phyloP scores from a whole-genome alignment of 2,888 invertebrate species.

The Heteropelma amictum region DNA sequence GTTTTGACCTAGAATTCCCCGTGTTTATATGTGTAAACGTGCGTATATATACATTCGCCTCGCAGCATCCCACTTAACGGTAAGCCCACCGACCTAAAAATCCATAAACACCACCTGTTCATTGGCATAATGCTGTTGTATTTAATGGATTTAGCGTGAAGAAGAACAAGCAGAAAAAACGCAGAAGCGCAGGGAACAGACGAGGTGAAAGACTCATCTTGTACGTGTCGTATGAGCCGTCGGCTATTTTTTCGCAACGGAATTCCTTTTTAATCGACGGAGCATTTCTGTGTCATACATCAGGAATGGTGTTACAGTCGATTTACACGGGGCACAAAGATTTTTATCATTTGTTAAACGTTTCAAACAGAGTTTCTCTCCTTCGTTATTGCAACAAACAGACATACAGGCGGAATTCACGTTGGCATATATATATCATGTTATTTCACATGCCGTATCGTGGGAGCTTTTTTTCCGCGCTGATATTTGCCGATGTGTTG shows the following conservation, averaged over 20 bases:
- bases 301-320: background rate
- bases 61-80: conserved; percentile 66
- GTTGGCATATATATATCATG: no score
- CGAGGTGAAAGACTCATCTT: background rate
- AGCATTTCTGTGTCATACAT: background rate
- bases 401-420: no score
- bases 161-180: conserved; percentile 1
- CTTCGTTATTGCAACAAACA: no score
- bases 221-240: background rate
- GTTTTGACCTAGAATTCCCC: conserved; percentile 10
- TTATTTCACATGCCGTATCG: no score
- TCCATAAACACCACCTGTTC: conserved; percentile 58
- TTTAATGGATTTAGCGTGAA: conserved; percentile 49
- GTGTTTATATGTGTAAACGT: background rate
- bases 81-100: conserved; percentile 61
- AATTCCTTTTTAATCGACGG: background rate
- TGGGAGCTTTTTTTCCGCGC: background rate
- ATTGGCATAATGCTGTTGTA: conserved; percentile 54
- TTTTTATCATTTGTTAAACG: background rate
- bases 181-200: background rate
- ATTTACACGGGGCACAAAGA: background rate
- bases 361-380: background rate
- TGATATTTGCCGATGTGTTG: conserved; percentile 1
- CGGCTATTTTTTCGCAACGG: conserved; percentile 6
- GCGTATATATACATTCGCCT: conserved; percentile 15